Percentiles rank a stretch among this genome's conserved stretches.
These are phyloP conservation scores for Nannoperca obscura DNA, from an alignment of 2,797 vertebrate species.

Conservation along the genomic window DNA sequence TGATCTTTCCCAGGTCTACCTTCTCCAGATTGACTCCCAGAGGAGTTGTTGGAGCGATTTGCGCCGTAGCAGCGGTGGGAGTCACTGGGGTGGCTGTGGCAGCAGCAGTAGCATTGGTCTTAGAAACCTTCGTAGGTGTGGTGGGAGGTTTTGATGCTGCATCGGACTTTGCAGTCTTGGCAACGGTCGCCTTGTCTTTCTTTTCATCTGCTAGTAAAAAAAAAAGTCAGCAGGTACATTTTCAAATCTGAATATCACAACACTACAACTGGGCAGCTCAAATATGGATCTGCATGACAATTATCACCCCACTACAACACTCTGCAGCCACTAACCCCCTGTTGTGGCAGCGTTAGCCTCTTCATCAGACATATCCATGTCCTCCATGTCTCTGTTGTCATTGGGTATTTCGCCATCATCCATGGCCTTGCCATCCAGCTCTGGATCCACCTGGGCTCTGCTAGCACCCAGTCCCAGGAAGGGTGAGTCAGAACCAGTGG, in stretches of 20 bases:
- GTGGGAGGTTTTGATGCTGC: constrained; percentile 62
- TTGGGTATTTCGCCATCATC: constrained; percentile 77
- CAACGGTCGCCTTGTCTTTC: constrained; percentile 83
- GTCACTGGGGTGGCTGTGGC: constrained; percentile 56
- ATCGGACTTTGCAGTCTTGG: constrained; percentile 72
- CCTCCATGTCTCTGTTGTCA: constrained; percentile 91
- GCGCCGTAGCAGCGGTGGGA: constrained; percentile 53
- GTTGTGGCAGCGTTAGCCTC: constrained; percentile 83
- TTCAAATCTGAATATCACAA: constrained; percentile 19
- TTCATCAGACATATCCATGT: constrained; percentile 96
- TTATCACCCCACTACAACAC: background rate
- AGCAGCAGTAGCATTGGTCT: constrained; percentile 54
- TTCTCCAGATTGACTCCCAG: constrained; percentile 93
- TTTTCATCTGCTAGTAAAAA: constrained; percentile 86
- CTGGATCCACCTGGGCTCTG: constrained; percentile 78
- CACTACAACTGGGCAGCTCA: background rate
- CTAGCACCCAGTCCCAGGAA: constrained; percentile 86
- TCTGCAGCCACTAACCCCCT: constrained; percentile 62
- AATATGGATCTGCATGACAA: background rate
- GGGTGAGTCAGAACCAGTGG: constrained; percentile 95
- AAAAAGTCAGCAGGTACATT: constrained; percentile 26
- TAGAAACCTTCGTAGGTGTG: constrained; percentile 64
- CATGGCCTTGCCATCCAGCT: constrained; percentile 83
- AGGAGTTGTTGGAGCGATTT: constrained; percentile 50
- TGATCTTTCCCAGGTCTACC: constrained; percentile 98